A percentile compares a stretch with the other conserved stretches of the same genome.
These are phyloP conservation scores for Luperina nickerlii DNA, from an alignment of 2,888 invertebrate species.

Conservation along the genomic window DNA sequence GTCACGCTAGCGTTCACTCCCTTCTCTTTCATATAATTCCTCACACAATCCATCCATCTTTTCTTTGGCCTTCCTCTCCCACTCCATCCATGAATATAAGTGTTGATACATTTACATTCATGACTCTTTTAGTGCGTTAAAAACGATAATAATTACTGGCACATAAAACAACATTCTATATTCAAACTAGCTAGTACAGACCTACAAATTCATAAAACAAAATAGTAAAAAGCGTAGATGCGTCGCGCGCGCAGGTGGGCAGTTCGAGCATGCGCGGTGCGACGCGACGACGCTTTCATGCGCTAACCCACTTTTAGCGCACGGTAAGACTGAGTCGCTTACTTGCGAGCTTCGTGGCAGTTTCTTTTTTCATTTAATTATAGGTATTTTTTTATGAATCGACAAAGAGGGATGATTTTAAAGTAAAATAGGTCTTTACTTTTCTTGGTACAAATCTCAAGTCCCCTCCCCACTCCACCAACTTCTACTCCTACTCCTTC, in stretches of 20 bases:
- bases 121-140: not conserved
- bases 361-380: not conserved
- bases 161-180: constrained; percentile 23
- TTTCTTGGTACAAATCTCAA: not conserved
- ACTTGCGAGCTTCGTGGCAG: constrained; percentile 41
- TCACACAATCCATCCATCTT: not conserved
- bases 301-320: constrained; percentile 83
- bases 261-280: constrained; percentile 66
- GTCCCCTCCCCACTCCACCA: no score
- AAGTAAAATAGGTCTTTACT: no score
- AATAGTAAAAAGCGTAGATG: constrained; percentile 45
- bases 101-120: not conserved
- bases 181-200: constrained; percentile 37
- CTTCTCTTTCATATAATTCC: no score
- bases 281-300: constrained; percentile 84
- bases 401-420: not conserved
- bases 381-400: not conserved
- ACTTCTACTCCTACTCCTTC: no score
- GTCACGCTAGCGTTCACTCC: no score
- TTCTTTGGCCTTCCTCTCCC: no score
- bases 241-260: constrained; percentile 69
- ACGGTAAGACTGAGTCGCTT: constrained; percentile 73
- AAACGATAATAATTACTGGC: not conserved
- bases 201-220: constrained; percentile 45
- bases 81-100: no score